phyloP scores from a whole-genome alignment of 2,113 vertebrate species.

The Scytalopus superciliaris region DNA sequence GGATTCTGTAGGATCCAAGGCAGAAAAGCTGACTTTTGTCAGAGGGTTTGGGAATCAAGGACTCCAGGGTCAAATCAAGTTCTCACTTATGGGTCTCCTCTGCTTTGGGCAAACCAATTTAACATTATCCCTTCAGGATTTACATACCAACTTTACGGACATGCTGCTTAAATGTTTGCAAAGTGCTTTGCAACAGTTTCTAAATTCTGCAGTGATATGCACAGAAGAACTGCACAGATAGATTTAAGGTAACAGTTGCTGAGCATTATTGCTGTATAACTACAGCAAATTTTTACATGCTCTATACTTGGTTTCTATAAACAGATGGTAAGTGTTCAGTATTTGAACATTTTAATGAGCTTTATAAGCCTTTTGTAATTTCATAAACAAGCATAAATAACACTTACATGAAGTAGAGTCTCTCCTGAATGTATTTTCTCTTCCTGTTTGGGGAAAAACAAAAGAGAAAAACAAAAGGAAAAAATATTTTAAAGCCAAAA shows the following conservation, averaged over 20 bases:
- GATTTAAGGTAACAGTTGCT: slow-evolving; percentile 1
- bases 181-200: slow-evolving; percentile 6
- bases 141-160: not conserved
- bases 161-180: slow-evolving; percentile 5
- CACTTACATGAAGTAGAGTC: slow-evolving; percentile 75
- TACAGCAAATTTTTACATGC: slow-evolving; percentile 22
- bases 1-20: slow-evolving; percentile 67
- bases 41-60: not conserved
- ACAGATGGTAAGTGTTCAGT: slow-evolving; percentile 30
- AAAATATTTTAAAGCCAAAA: slow-evolving; percentile 32
- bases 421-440: slow-evolving; percentile 62
- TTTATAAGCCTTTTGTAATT: slow-evolving; percentile 41
- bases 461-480: not conserved
- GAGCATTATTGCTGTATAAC: slow-evolving; percentile 14
- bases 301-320: slow-evolving; percentile 32
- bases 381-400: slow-evolving; percentile 54
- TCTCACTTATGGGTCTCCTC: not conserved
- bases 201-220: slow-evolving; percentile 11
- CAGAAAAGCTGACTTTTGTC: slow-evolving; percentile 3
- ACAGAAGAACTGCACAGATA: not conserved
- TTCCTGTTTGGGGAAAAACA: slow-evolving; percentile 50
- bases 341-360: slow-evolving; percentile 8
- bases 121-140: not conserved
- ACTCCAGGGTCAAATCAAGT: not conserved
- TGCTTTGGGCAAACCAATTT: not conserved